Evolutionary conservation across 2,113 vertebrate species (phyloP).

Genomic region (Neolamprologus longior): DNA sequence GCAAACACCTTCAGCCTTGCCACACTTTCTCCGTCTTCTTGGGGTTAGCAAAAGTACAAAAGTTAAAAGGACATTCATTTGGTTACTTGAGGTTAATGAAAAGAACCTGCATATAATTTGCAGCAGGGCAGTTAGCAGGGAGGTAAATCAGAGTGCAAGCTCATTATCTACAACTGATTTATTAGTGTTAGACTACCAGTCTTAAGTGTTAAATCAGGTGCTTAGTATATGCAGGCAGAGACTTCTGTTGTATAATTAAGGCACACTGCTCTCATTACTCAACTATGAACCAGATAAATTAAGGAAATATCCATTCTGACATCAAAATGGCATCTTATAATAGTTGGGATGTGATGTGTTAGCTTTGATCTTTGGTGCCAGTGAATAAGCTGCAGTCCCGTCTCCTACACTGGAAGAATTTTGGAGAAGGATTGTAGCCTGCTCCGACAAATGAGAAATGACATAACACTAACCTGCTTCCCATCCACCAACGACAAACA

Average conservation of each 20-base stretch:
- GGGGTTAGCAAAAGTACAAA: background rate
- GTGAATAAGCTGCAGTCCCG: background rate
- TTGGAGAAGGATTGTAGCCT: background rate
- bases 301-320: background rate
- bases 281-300: background rate
- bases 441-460: background rate
- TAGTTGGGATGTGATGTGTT: background rate
- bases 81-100: conserved; percentile 40
- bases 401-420: fast-evolving
- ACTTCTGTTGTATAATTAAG: background rate
- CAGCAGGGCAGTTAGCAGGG: background rate
- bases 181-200: background rate
- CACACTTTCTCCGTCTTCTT: background rate
- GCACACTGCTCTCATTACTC: background rate
- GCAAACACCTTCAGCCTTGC: background rate
- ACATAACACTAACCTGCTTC: background rate
- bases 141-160: conserved; percentile 20
- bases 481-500: background rate
- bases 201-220: background rate
- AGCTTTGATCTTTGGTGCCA: background rate
- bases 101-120: conserved; percentile 18
- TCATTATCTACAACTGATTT: conserved; percentile 27
- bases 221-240: background rate
- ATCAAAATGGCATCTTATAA: background rate
- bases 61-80: conserved; percentile 8